These are phyloP conservation scores for Brachyalestes nurse DNA, from an alignment of 2,797 vertebrate species.

Conservation along the genomic window DNA sequence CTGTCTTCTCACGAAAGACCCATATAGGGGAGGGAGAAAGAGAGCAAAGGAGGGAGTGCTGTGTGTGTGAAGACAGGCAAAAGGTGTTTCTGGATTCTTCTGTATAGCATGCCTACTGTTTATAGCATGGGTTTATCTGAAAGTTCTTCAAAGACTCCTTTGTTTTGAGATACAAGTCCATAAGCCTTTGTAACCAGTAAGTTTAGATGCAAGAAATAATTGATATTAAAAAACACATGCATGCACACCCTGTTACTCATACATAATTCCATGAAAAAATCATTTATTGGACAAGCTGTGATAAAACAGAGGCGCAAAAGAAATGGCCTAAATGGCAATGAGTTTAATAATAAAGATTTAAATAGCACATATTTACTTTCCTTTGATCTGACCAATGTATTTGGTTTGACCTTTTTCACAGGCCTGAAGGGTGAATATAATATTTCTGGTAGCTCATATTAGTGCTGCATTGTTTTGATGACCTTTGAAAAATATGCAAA, in stretches of 20 bases:
- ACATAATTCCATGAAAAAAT: not conserved
- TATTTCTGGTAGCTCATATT: not conserved
- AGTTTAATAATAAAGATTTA: not conserved
- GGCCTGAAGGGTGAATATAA: not conserved
- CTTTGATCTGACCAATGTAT: not conserved
- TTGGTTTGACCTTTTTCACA: not conserved
- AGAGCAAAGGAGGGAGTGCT: constrained; percentile 13
- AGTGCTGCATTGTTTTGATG: not conserved
- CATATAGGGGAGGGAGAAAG: constrained; percentile 47
- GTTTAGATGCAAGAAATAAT: too few species aligned
- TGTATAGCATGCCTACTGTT: not conserved
- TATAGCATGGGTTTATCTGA: not conserved
- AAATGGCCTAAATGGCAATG: not conserved
- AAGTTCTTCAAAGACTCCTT: not conserved
- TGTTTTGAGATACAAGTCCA: not conserved
- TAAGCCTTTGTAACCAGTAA: not conserved
- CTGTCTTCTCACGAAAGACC: constrained; percentile 75
- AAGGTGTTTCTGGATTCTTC: not conserved
- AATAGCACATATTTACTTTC: not conserved
- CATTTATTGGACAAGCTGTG: not conserved
- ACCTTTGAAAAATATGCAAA: not conserved
- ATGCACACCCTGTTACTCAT: not conserved
- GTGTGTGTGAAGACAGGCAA: not conserved
- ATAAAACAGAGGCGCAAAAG: not conserved
- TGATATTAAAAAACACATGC: not conserved